Evolutionary conservation across 2,888 invertebrate genomes (phyloP).

Genomic region (Pantelozetes paolii): DNA sequence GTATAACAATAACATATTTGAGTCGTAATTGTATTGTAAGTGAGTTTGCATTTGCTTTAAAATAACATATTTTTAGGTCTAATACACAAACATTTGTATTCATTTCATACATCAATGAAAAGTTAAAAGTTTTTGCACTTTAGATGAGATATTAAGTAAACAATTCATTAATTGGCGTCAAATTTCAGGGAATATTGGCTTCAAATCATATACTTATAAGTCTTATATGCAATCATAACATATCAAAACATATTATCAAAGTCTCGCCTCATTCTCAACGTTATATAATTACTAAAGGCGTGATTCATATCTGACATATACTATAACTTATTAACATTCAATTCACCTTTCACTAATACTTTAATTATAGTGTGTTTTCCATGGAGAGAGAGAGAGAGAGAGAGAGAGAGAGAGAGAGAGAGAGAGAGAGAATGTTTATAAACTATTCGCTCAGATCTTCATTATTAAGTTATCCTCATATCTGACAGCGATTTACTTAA

Average conservation of each 20-base stretch:
- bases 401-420: too few species aligned
- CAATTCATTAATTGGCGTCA: conserved; percentile 34
- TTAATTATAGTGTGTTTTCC: conserved; percentile 13
- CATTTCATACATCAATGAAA: conserved; percentile 11
- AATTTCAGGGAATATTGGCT: conserved; percentile 15
- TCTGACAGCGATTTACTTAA: conserved; percentile 16
- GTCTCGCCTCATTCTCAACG: conserved; percentile 5
- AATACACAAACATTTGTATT: conserved; percentile 14
- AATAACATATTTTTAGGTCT: not conserved
- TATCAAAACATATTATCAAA: conserved; percentile 12
- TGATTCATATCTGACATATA: conserved; percentile 6
- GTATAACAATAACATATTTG: conserved; percentile 2
- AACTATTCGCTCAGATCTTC: not conserved
- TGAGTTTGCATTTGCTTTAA: not conserved
- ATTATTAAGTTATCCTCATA: conserved; percentile 27
- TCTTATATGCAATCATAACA: not conserved
- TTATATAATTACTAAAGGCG: conserved; percentile 33
- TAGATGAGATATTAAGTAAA: conserved; percentile 27
- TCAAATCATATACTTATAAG: not conserved
- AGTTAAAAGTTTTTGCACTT: not conserved
- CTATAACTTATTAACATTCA: conserved; percentile 17
- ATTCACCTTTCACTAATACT: conserved; percentile 20
- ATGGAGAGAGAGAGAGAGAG: too few species aligned
- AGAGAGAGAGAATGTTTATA: not conserved
- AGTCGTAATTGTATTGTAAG: not conserved